These are phyloP conservation scores for sheep (Ovis aries) DNA, from an alignment of 2,113 vertebrate species.

Conservation along the genomic window ARS-UI_Ramb_v3.0 NC_056055.1:119359001-119359500, in stretches of 20 bases:
- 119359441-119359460: background rate
- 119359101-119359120: background rate
- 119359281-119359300: background rate
- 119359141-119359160: background rate
- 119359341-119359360: background rate
- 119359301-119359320: background rate
- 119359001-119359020: background rate
- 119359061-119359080: background rate
- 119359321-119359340: background rate
- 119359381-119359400: conserved; percentile 3
- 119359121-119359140: background rate
- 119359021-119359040: background rate
- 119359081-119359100: background rate
- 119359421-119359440: background rate
- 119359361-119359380: background rate
- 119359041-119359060: background rate
- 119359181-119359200: background rate
- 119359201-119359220: background rate
- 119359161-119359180: background rate
- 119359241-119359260: background rate
- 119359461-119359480: background rate
- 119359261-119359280: background rate
- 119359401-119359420: background rate
- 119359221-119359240: background rate
- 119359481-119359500: background rate